phyloP scores from a whole-genome alignment of 2,113 vertebrate species.

The Origma solitaria region DNA sequence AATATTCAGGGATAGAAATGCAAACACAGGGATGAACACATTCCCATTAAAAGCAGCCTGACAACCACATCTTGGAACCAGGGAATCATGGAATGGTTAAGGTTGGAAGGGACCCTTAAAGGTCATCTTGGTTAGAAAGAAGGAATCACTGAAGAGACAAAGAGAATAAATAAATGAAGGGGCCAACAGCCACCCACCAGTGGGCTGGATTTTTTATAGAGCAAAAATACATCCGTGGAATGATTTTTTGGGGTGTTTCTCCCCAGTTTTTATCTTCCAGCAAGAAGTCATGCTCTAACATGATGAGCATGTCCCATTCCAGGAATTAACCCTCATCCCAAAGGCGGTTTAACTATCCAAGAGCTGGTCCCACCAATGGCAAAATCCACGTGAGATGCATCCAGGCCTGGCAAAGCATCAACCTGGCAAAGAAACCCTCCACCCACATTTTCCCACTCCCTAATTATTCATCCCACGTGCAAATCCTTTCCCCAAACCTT shows the following conservation, averaged over 20 bases:
- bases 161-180: not conserved
- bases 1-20: not conserved
- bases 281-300: not conserved
- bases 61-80: not conserved
- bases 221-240: not conserved
- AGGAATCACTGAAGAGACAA: not conserved
- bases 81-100: not conserved
- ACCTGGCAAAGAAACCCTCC: not conserved
- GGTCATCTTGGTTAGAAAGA: not conserved
- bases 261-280: not conserved
- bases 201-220: not conserved
- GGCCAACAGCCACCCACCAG: not conserved
- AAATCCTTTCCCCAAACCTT: not conserved
- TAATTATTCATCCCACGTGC: not conserved
- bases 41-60: not conserved
- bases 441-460: not conserved
- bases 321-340: not conserved
- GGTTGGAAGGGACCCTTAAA: not conserved
- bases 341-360: not conserved
- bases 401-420: not conserved
- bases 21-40: accelerated
- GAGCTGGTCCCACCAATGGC: not conserved
- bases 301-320: not conserved
- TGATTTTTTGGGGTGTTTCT: accelerated
- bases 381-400: not conserved